Evolutionary conservation across 2,113 vertebrate genomes (phyloP).

Genomic region (Toxotes jaculatrix): DNA sequence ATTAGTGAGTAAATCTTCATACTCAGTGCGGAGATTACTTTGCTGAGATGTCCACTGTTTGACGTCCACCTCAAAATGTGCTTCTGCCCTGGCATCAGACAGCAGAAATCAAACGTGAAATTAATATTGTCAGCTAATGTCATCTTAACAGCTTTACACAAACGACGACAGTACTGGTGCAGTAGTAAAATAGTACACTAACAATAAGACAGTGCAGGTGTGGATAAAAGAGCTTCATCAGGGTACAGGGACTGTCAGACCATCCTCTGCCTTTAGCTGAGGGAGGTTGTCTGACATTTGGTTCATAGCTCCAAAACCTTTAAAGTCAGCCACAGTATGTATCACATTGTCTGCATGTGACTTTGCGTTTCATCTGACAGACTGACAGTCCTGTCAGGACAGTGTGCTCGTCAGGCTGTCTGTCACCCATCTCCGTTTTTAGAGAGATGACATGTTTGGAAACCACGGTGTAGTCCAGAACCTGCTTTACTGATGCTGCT

Average conservation of each 20-base stretch:
- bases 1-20: neutral
- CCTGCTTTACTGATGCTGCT: constrained; percentile 28
- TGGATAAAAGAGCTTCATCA: neutral
- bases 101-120: neutral
- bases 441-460: neutral
- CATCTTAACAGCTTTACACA: neutral
- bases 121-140: neutral
- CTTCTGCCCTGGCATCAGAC: neutral
- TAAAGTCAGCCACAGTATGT: neutral
- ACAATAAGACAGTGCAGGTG: neutral
- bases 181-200: neutral
- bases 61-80: neutral
- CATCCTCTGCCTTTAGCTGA: neutral
- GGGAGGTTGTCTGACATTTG: neutral
- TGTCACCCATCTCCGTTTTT: neutral
- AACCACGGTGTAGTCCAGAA: neutral
- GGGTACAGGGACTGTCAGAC: neutral
- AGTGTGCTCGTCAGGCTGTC: neutral
- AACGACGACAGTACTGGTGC: neutral
- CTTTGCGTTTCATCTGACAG: constrained; percentile 5
- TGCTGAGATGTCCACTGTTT: neutral
- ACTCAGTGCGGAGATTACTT: neutral
- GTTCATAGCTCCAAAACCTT: constrained; percentile 1
- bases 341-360: neutral
- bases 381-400: neutral